These are phyloP conservation scores for Tolypeutes matacus DNA, from an alignment of 2,797 vertebrate genomes.

Conservation along the genomic window DNA sequence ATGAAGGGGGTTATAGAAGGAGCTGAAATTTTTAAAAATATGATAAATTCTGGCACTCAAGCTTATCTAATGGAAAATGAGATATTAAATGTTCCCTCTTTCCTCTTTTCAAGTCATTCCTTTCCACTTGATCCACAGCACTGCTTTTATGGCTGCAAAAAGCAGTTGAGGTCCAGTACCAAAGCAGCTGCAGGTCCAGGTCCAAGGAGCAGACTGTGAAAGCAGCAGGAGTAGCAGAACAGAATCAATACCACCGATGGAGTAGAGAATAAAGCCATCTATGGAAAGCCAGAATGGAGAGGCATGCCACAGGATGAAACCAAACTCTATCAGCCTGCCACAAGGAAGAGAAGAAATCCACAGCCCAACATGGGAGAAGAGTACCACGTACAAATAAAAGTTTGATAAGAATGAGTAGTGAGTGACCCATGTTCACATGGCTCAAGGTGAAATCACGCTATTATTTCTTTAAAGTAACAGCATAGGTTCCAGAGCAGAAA, in stretches of 20 bases:
- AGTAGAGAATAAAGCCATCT: background rate
- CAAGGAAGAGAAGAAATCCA: background rate
- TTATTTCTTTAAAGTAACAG: background rate
- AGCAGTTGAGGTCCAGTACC: background rate
- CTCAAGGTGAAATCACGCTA: background rate
- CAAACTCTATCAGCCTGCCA: background rate
- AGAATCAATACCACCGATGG: background rate
- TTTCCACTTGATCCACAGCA: background rate
- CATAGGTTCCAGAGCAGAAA: background rate
- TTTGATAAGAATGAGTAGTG: background rate
- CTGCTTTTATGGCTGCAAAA: background rate
- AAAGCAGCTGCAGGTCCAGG: background rate
- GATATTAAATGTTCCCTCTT: background rate
- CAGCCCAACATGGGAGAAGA: background rate
- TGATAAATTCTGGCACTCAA: background rate
- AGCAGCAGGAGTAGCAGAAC: background rate
- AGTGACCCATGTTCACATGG: background rate
- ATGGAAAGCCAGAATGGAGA: background rate
- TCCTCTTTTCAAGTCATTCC: background rate
- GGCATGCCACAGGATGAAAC: background rate
- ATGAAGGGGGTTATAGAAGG: background rate
- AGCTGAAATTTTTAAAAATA: background rate
- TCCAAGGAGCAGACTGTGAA: background rate
- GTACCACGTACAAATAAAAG: background rate
- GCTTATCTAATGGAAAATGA: constrained; percentile 1